phyloP scores from a whole-genome alignment of 37 sponge, comb jelly and placozoan species.

The Halisarca cf. caerulea region DNA sequence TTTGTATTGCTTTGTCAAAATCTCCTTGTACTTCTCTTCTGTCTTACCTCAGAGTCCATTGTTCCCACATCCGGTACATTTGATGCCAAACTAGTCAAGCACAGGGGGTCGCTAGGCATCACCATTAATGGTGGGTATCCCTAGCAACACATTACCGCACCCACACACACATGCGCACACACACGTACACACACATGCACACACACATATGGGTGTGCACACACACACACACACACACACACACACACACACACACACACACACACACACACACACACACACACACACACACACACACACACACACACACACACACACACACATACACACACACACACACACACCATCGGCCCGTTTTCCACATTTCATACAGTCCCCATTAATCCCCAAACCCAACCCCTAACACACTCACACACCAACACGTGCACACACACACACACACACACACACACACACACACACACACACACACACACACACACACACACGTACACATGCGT shows the following conservation, averaged over 20 bases:
- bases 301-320: neutral
- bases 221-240: neutral
- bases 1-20: neutral
- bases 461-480: neutral
- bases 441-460: neutral
- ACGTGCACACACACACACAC: too few species aligned
- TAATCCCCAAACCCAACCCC: too few species aligned
- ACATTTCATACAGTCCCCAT: too few species aligned
- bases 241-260: neutral
- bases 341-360: too few species aligned
- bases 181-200: neutral
- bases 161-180: neutral
- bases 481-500: neutral
- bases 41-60: slow-evolving; percentile 48
- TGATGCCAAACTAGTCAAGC: slow-evolving; percentile 72
- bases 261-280: neutral
- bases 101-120: slow-evolving; percentile 72
- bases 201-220: neutral
- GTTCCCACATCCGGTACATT: slow-evolving; percentile 79
- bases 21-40: neutral
- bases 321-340: neutral
- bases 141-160: too few species aligned
- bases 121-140: slow-evolving; percentile 78
- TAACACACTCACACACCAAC: neutral
- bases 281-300: neutral